A percentile compares a stretch with the other conserved stretches of the same genome.
These are phyloP conservation scores for Clytia hemisphaerica DNA, from an alignment of 30 jellyfish, hydroid and myxozoan species.

Conservation along the genomic window DNA sequence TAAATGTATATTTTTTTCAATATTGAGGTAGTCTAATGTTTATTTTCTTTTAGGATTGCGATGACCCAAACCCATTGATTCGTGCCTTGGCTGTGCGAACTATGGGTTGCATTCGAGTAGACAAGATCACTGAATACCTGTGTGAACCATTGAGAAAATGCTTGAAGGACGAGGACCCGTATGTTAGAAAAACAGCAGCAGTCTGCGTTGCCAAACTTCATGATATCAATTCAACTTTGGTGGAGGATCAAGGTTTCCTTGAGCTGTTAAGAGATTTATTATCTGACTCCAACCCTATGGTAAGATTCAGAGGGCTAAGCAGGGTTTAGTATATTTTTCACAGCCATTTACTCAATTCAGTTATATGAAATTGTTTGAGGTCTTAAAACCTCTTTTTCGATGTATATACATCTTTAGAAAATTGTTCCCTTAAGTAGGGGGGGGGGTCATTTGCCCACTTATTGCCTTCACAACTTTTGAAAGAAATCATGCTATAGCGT, in stretches of 20 bases:
- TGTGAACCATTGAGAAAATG: slow-evolving; percentile 97
- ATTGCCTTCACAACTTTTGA: too few species aligned
- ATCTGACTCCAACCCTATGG: slow-evolving; percentile 98
- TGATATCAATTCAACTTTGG: slow-evolving; percentile 82
- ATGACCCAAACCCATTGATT: slow-evolving; percentile 92
- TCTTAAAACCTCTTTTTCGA: too few species aligned
- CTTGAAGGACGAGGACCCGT: slow-evolving; percentile 96
- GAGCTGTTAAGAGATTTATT: slow-evolving; percentile 76
- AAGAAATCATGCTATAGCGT: neutral
- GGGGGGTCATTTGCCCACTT: too few species aligned
- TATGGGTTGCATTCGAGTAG: slow-evolving; percentile 98
- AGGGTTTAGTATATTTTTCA: too few species aligned
- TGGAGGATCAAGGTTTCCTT: slow-evolving; percentile 95
- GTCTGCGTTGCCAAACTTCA: slow-evolving; percentile 96
- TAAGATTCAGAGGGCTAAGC: too few species aligned
- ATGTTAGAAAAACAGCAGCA: slow-evolving; percentile 98
- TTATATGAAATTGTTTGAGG: too few species aligned
- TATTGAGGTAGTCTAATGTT: too few species aligned
- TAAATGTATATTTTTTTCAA: too few species aligned
- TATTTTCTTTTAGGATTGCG: slow-evolving; percentile 76
- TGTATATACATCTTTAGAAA: too few species aligned
- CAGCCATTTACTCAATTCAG: too few species aligned
- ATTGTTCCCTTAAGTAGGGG: too few species aligned
- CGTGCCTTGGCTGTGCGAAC: slow-evolving; percentile 99
- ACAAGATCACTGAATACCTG: slow-evolving; percentile 83